phyloP scores from a whole-genome alignment of 2,113 vertebrate species.

The Phainopepla nitens region DNA sequence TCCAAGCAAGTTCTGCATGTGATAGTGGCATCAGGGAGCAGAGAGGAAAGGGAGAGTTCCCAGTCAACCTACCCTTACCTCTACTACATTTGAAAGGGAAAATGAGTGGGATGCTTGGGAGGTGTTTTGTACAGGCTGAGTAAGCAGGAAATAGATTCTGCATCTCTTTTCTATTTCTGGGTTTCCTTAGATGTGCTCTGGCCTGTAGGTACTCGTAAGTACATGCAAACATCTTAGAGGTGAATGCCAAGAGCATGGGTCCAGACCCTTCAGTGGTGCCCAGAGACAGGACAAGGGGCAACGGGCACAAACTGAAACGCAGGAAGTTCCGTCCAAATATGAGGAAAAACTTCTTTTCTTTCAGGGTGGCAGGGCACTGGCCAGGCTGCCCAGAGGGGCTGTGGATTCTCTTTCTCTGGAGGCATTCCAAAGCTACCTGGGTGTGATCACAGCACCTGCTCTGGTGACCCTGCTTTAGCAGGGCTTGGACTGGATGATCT shows the following conservation, averaged over 20 bases:
- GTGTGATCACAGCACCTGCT: neutral
- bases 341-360: neutral
- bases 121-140: neutral
- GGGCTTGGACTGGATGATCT: neutral
- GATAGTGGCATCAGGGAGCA: neutral
- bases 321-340: neutral
- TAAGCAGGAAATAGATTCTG: neutral
- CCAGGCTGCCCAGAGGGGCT: neutral
- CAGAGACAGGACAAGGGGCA: neutral
- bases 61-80: neutral
- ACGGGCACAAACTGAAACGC: neutral
- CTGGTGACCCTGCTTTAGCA: neutral
- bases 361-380: neutral
- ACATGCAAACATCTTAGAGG: neutral
- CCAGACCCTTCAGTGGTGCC: neutral
- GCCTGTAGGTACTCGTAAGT: no score
- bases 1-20: neutral
- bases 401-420: neutral
- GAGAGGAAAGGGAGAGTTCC: neutral
- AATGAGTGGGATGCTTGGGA: neutral
- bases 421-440: neutral
- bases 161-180: neutral
- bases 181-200: neutral
- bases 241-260: neutral
- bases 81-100: neutral